These are phyloP conservation scores for Labeo catla DNA, from an alignment of 2,113 vertebrate species.

Conservation along the genomic window DNA sequence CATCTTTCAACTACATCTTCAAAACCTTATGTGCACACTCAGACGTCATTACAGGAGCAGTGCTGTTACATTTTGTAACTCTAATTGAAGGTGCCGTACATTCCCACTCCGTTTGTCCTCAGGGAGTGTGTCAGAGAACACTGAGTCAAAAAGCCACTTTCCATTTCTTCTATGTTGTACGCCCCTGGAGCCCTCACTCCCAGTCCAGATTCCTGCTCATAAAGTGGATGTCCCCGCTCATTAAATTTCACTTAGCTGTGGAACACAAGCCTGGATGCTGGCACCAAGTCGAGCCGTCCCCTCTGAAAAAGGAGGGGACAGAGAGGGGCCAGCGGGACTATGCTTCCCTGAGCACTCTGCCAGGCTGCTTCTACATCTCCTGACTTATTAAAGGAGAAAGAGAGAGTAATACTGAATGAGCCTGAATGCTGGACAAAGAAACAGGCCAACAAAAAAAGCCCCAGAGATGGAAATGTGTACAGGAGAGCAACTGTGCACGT, in stretches of 20 bases:
- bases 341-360: slow-evolving; percentile 30
- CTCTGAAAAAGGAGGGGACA: slow-evolving; percentile 39
- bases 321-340: slow-evolving; percentile 25
- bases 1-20: background rate
- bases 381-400: slow-evolving; percentile 56
- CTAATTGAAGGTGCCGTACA: slow-evolving; percentile 38
- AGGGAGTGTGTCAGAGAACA: slow-evolving; percentile 23
- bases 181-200: slow-evolving; percentile 37
- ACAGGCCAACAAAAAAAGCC: slow-evolving; percentile 43
- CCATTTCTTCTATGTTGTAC: slow-evolving; percentile 31
- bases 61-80: slow-evolving; percentile 32
- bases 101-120: slow-evolving; percentile 33
- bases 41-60: slow-evolving; percentile 14
- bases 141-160: slow-evolving; percentile 49
- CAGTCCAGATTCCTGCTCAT: slow-evolving; percentile 44
- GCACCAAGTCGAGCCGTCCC: slow-evolving; percentile 26
- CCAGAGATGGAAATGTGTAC: slow-evolving; percentile 36
- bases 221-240: slow-evolving; percentile 49
- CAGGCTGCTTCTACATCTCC: slow-evolving; percentile 31
- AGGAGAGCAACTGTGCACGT: background rate
- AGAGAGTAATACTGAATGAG: slow-evolving; percentile 23
- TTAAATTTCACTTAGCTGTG: slow-evolving; percentile 60
- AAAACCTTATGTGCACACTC: slow-evolving; percentile 5
- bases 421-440: slow-evolving; percentile 36
- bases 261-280: slow-evolving; percentile 36